Conservation (phyloP, 2,113 vertebrate genomes). For the Crotophaga sulcirostris region DNA sequence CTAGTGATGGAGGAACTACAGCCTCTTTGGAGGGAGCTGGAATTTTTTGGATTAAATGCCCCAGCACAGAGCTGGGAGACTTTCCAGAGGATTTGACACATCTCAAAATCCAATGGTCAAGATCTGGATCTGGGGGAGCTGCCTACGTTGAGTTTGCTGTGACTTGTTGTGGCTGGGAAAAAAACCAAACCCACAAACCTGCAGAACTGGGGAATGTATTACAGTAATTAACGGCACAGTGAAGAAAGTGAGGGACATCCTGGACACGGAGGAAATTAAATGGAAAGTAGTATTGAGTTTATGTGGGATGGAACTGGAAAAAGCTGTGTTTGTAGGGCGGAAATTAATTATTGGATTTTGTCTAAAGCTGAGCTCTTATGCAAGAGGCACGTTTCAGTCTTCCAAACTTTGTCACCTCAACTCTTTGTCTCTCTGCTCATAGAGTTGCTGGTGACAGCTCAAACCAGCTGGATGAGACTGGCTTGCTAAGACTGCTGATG, state of each 20-base stretch:
- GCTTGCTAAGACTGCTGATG: not conserved
- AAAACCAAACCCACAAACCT: not conserved
- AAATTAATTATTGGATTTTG: constrained; percentile 68
- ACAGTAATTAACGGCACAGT: constrained; percentile 31
- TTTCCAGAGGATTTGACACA: not conserved
- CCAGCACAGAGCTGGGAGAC: not conserved
- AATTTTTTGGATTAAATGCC: not conserved
- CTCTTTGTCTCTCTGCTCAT: not conserved
- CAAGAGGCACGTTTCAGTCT: not conserved
- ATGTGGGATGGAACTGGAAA: constrained; percentile 23
- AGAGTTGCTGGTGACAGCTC: not conserved
- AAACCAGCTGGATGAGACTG: not conserved
- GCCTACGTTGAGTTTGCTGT: not conserved
- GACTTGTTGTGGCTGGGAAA: not conserved
- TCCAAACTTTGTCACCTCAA: not conserved
- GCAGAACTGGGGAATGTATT: not conserved
- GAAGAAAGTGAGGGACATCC: not conserved
- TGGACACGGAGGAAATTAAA: constrained; percentile 16
- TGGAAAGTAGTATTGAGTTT: constrained; percentile 44
- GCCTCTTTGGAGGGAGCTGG: not conserved
- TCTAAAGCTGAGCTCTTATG: constrained; percentile 16
- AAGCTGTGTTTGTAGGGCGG: not conserved
- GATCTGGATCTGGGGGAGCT: not conserved
- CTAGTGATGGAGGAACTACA: not conserved
- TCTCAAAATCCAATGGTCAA: not conserved